Evolutionary conservation across 2,797 vertebrate genomes (phyloP), one percentile per base, ranked within the genome.

Genomic region (Microtus obscurus): DNA sequence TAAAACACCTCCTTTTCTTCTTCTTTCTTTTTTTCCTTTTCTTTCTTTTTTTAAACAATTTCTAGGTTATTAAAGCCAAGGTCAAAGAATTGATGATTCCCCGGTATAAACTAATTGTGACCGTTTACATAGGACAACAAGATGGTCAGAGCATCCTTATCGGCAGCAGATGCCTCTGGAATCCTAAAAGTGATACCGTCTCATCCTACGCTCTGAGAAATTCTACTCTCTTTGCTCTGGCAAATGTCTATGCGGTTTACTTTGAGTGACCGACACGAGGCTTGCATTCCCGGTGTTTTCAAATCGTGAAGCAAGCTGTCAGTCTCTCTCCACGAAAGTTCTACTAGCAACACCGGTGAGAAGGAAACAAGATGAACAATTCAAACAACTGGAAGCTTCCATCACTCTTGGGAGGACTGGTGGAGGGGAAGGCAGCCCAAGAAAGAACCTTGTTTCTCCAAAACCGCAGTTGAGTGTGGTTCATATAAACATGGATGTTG

Each of bases 101-200:
- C 10, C 98, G 99, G 87, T 99, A 99, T 97, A 99, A 99, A 98
- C 97, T 99, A 2, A 98, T 99, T 29, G 99, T 99, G 93, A 95
- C 99, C 48, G 98, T 99, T 79, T 98, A 99, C 97, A 98, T 99
- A 0, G 99, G 99, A 88, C 99, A 99, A 98, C 98, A 98, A 96
- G 96, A 94, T 0, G 98, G 98, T 27, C 99, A 99, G 98, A 98
- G 99, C 98, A 98, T 99, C 98, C 98, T 99, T 5, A 98, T 99
- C 0, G 99, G 98, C 93, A 99, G 99, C 98, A 98, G 99, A 79
- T 99, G 99, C 95, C 98, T 99, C 83, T 99, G 99, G 99, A 99
- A 99, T 14, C 98, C 98, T 0, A 63, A 96, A 0, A 99, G 88
- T 0, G 99, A 99, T 93, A 99, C 98, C 0, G 99, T 99, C n/a